Base-by-base conservation (phyloP, 2,888 invertebrate species). In the Drosophila leonis region DNA sequence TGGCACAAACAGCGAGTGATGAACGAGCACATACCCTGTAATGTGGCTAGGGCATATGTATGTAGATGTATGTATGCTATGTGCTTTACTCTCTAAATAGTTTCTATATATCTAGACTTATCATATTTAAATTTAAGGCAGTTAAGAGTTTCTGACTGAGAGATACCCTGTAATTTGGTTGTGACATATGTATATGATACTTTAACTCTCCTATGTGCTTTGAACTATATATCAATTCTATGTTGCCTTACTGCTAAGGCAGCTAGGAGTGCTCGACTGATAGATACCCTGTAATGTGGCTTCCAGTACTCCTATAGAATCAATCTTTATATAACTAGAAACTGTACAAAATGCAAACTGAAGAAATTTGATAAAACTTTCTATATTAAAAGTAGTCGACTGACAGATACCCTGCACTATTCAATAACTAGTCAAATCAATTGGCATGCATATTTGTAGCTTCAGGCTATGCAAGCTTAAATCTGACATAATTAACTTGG, bases 81-180 rank as follows among this genome's bases (percentile, higher is more conserved):
- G n/a, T n/a, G n/a, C n/a, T n/a, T n/a, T n/a, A n/a, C n/a, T n/a
- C n/a, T n/a, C n/a, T n/a, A n/a, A n/a, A n/a, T n/a, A n/a, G n/a
- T n/a, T n/a, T n/a, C n/a, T n/a, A n/a, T n/a, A n/a, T n/a, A n/a
- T n/a, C n/a, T n/a, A n/a, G n/a, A n/a, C n/a, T n/a, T n/a, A n/a
- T 24, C 24, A 24, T 24, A 24, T 24, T 24, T 24, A 24, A 4
- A 24, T 2, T 24, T 24, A 24, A 24, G 24, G 24, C 24, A 24
- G 24, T 4, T 24, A 24, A 24, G 24, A 24, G 24, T 24, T 2
- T 4, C 4, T 4, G n/a, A 31, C 49, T n/a, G 12, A 0, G 1
- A n/a, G 0, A 68, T 54, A 66, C 46, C 27, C 67, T 54, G 8
- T 42, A 39, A 4, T 2, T 2, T 24, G 24, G 24, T 3, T 24